Evolutionary conservation across 1,140 invertebrate species (phyloP), one percentile per base, ranked within the genome.

Genomic region (Drosophila sturtevanti): DNA sequence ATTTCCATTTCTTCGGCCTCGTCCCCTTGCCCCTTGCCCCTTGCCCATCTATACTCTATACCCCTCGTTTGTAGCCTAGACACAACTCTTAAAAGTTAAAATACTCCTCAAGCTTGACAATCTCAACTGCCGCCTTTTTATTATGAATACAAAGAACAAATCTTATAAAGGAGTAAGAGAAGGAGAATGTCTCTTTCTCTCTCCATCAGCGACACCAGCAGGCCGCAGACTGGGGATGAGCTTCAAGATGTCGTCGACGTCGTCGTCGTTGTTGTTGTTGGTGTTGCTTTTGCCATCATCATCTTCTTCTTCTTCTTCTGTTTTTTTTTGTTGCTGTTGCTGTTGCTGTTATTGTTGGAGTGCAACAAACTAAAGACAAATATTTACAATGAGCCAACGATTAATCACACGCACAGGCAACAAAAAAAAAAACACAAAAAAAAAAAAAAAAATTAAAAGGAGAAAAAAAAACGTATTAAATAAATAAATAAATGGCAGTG

Each of bases 301-400:
- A 16, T 48, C 16, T 21, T 35, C 4, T 34, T 16, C 41, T 21
- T 48, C 41, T 48, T 48, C 27, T 31, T 24, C 1, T 1, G 1
- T 24, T 24, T 24, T 24, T 24, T 31, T 31, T 31, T n/a, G n/a
- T n/a, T n/a, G n/a, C 6, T 48, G 24, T 16, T 44, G 59, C 41
- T 41, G 64, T 31, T 35, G 12, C 58, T 59, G 41, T 48, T 48
- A 48, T 51, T 54, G 55, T 48, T 48, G 34, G 73, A 69, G 69
- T 81, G 82, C 82, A 89, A 84, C 85, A 87, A 89, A 87, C 82
- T 84, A 89, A 87, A 87, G 82, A 87, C 82, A 87, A 87, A 87
- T 87, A 87, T 87, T 87, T 87, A 87, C 82, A 87, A 89, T 87
- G 72, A 84, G 79, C 84, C 62, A 67, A 63, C 84, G 79, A 87